phyloP scores from a whole-genome alignment of 1,140 invertebrate species.

The Papilio dardanus region DNA sequence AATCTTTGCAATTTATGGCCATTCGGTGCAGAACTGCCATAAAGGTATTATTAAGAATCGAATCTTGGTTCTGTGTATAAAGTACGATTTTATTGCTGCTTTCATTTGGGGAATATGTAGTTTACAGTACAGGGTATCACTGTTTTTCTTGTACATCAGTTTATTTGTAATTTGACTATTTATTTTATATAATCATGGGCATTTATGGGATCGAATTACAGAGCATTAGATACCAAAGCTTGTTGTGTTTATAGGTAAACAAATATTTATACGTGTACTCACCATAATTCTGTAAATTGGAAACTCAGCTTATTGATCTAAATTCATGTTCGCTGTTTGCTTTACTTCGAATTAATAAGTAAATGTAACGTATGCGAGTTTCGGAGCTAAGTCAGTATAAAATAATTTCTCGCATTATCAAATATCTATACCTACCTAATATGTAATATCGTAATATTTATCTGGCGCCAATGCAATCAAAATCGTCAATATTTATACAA shows the following conservation, averaged over 20 bases:
- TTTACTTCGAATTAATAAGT: neutral
- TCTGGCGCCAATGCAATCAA: slow-evolving; percentile 52
- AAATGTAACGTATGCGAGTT: neutral
- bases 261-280: neutral
- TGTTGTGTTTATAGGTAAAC: neutral
- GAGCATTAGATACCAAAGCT: neutral
- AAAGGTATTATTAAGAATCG: slow-evolving; percentile 72
- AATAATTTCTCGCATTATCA: neutral
- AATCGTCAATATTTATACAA: slow-evolving; percentile 42
- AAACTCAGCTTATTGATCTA: neutral
- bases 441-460: slow-evolving; percentile 33
- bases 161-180: neutral
- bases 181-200: no score
- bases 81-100: slow-evolving; percentile 48
- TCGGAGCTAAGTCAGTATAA: neutral
- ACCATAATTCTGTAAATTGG: neutral
- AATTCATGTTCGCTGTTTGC: neutral
- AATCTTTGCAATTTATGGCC: slow-evolving; percentile 75
- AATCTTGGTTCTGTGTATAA: slow-evolving; percentile 64
- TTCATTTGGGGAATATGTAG: slow-evolving; percentile 47
- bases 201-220: neutral
- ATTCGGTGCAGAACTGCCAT: slow-evolving; percentile 67
- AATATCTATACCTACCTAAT: no score
- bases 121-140: slow-evolving; percentile 44
- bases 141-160: neutral